phyloP scores from a whole-genome alignment of 2,888 invertebrate species.

The Nowickia ferox region DNA sequence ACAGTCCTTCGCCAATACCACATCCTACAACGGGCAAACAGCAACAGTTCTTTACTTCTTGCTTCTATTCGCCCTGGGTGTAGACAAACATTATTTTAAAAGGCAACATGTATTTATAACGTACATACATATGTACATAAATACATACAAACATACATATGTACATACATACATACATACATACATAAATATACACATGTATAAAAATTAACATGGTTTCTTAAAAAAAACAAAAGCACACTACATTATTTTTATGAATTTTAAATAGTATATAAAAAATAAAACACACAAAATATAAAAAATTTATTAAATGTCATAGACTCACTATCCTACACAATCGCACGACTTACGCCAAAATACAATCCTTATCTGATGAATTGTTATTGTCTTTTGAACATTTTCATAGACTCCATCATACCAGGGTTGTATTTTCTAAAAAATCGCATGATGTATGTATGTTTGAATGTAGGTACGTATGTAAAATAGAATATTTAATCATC shows the following conservation, averaged over 20 bases:
- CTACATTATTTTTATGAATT: constrained; percentile 39
- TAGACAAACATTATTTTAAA: constrained; percentile 63
- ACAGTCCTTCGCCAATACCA: constrained; percentile 58
- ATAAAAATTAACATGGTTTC: constrained; percentile 39
- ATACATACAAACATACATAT: constrained; percentile 8
- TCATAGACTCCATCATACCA: no score
- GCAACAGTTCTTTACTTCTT: constrained; percentile 81
- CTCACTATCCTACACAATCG: background rate
- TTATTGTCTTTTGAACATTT: no score
- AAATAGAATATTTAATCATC: constrained; percentile 1
- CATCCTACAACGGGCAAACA: constrained; percentile 77
- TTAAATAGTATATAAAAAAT: constrained; percentile 28
- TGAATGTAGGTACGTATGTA: no score
- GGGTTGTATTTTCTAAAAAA: no score
- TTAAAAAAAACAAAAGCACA: constrained; percentile 19
- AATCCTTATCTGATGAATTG: no score
- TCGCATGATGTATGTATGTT: no score
- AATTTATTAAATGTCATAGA: background rate
- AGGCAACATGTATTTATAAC: background rate
- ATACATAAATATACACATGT: background rate
- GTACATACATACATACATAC: background rate
- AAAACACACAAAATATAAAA: constrained; percentile 33
- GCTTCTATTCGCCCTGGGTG: constrained; percentile 82
- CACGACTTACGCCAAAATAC: no score
- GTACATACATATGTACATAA: background rate